These are phyloP conservation scores for Thecophora atra DNA, from an alignment of 2,888 invertebrate genomes.

Conservation along the genomic window DNA sequence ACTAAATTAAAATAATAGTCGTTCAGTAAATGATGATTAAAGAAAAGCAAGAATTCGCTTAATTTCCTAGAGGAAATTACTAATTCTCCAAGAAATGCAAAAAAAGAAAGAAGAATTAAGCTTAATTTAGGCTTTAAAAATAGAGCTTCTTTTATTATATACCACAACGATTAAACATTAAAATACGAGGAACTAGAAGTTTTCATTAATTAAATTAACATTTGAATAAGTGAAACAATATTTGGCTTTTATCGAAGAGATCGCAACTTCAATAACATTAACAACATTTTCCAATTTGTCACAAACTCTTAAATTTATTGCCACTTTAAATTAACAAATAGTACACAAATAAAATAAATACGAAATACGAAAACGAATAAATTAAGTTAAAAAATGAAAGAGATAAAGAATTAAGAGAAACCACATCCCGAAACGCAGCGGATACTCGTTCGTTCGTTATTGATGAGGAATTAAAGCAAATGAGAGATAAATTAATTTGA, in stretches of 20 bases:
- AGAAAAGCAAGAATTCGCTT: no score
- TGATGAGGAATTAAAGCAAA: slow-evolving; percentile 8
- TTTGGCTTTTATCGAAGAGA: no score
- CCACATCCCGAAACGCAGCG: not conserved
- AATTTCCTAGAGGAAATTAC: no score
- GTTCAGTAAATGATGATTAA: no score
- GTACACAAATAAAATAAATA: not conserved
- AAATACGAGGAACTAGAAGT: no score
- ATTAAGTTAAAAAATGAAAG: not conserved
- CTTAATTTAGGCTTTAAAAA: no score
- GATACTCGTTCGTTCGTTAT: not conserved
- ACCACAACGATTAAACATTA: no score
- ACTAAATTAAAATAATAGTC: no score
- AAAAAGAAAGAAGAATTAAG: no score
- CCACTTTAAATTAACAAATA: not conserved
- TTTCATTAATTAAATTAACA: no score
- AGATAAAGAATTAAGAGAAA: not conserved
- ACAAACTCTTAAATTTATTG: slow-evolving; percentile 20
- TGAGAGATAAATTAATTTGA: slow-evolving; percentile 1
- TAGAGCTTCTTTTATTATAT: not conserved
- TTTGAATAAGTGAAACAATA: no score
- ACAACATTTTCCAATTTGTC: slow-evolving; percentile 1
- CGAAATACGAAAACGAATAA: slow-evolving; percentile 6
- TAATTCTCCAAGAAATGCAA: no score
- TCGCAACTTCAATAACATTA: not conserved